These are phyloP conservation scores for Eriocheir sinensis DNA, from an alignment of 1,140 invertebrate species.

Conservation along the genomic window DNA sequence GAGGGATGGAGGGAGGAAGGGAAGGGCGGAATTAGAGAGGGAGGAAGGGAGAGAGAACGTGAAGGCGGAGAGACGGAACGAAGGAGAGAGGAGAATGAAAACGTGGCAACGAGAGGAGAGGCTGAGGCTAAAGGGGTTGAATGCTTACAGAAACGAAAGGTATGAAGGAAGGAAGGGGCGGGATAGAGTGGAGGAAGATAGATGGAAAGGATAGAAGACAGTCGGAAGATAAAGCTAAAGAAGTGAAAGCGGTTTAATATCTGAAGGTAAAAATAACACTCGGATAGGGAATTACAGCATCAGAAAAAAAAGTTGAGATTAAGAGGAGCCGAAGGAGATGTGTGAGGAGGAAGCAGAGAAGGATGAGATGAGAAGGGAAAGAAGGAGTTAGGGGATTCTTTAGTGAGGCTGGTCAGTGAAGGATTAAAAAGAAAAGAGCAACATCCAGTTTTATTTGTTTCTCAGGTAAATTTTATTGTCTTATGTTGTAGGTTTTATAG, in stretches of 20 bases:
- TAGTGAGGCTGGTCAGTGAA: neutral
- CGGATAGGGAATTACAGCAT: too few relatives aligned
- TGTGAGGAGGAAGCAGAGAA: neutral
- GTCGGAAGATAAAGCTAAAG: too few relatives aligned
- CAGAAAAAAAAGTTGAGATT: too few relatives aligned
- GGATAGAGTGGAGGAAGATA: too few relatives aligned
- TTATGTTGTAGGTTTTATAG: too few relatives aligned
- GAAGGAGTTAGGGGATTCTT: neutral
- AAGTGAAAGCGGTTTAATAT: too few relatives aligned
- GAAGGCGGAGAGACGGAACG: neutral
- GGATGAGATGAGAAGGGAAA: neutral
- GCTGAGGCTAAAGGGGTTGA: too few relatives aligned
- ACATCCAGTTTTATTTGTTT: too few relatives aligned
- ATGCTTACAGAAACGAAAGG: too few relatives aligned
- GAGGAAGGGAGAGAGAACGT: neutral
- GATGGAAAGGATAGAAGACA: neutral
- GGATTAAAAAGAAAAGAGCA: neutral
- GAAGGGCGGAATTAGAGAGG: neutral
- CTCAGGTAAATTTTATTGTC: too few relatives aligned
- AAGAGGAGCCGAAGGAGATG: neutral
- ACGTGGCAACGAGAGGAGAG: neutral
- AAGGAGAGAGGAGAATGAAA: constrained; percentile 4
- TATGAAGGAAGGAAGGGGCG: too few relatives aligned
- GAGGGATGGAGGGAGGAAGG: neutral
- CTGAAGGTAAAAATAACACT: too few relatives aligned